Conservation (phyloP, 2,113 vertebrate genomes). For the Triplophysa tibetana region DNA sequence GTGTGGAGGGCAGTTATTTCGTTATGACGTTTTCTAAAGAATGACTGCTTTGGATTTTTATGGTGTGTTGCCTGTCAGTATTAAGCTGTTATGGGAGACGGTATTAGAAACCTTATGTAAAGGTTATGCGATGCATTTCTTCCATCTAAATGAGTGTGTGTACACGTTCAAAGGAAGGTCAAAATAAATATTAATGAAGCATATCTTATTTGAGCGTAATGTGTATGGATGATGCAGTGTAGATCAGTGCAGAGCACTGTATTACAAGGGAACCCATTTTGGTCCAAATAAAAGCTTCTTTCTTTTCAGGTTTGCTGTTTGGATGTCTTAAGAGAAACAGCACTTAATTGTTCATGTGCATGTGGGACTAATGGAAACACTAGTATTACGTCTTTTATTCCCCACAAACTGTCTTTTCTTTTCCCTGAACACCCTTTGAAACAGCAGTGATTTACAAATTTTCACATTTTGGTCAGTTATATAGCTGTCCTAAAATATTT, state of each 20-base stretch:
- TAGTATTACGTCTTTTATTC: background rate
- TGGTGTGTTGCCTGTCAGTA: conserved; percentile 52
- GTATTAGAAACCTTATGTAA: conserved; percentile 49
- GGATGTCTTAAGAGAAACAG: conserved; percentile 23
- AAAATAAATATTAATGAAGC: conserved; percentile 17
- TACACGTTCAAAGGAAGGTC: conserved; percentile 17
- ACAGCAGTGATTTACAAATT: conserved; percentile 20
- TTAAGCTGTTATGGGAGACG: conserved; percentile 53
- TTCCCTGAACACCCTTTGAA: conserved; percentile 7
- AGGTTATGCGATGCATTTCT: conserved; percentile 25
- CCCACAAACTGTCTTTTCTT: background rate
- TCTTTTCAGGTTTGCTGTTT: background rate
- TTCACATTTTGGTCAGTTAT: conserved; percentile 6
- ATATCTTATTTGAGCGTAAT: background rate
- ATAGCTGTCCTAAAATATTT: background rate
- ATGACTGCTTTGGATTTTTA: conserved; percentile 36
- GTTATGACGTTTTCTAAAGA: conserved; percentile 39
- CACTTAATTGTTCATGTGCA: conserved; percentile 37
- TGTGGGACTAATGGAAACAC: conserved; percentile 6
- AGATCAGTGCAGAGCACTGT: background rate
- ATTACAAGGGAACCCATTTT: background rate
- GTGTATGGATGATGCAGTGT: background rate
- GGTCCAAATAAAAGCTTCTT: background rate
- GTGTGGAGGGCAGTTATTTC: background rate
- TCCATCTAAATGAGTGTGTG: conserved; percentile 24